These are phyloP conservation scores for Platanista minor DNA, from an alignment of 2,113 vertebrate species.

Conservation along the genomic window DNA sequence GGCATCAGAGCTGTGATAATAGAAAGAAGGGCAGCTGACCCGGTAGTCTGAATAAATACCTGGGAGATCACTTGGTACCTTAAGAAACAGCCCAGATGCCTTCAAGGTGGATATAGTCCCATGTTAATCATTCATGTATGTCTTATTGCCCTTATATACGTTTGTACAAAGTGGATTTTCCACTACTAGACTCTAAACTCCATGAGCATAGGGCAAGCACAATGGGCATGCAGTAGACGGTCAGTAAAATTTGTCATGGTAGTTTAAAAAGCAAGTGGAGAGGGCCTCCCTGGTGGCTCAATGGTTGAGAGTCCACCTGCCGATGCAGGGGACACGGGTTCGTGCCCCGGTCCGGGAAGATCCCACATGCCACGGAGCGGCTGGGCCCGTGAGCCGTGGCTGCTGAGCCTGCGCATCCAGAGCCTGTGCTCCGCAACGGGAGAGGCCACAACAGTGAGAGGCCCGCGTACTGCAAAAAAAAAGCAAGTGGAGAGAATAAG, in stretches of 20 bases:
- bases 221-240: fast-evolving
- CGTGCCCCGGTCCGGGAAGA: too few species aligned
- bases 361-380: too few species aligned
- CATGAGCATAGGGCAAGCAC: not conserved
- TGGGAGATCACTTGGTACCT: not conserved
- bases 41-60: not conserved
- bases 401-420: too few species aligned
- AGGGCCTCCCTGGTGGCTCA: too few species aligned
- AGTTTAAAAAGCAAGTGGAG: not conserved
- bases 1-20: not conserved
- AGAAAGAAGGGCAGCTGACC: not conserved
- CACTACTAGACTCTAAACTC: not conserved
- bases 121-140: fast-evolving
- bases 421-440: too few species aligned
- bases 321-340: too few species aligned
- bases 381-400: too few species aligned
- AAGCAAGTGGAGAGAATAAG: not conserved
- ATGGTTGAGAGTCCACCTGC: too few species aligned
- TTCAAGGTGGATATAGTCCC: not conserved
- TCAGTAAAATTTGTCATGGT: not conserved
- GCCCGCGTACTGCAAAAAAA: too few species aligned
- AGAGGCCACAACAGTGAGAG: too few species aligned
- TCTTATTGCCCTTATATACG: not conserved
- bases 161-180: not conserved
- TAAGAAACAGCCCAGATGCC: not conserved